These are phyloP conservation scores for Mythimna impura DNA, from an alignment of 2,888 invertebrate species.

Conservation along the genomic window DNA sequence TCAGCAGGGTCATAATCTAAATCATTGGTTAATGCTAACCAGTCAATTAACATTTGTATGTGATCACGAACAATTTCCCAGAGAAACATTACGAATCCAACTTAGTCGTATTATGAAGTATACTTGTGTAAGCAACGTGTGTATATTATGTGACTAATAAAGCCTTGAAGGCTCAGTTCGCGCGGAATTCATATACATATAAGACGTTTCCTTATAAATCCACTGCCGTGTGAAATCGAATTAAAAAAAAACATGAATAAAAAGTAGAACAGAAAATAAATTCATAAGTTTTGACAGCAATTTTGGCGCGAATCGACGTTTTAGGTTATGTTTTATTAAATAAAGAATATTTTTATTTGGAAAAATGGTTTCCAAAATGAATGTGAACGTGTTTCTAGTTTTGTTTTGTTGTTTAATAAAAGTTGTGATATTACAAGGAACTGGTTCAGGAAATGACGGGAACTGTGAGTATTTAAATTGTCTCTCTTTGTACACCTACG, in stretches of 20 bases:
- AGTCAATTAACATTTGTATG: slow-evolving; percentile 28
- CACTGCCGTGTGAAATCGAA: neutral
- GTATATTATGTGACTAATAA: slow-evolving; percentile 52
- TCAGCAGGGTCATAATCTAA: slow-evolving; percentile 53
- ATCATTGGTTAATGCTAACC: slow-evolving; percentile 48
- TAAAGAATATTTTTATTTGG: slow-evolving; percentile 4
- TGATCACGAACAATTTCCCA: slow-evolving; percentile 13
- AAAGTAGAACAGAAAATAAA: slow-evolving; percentile 34
- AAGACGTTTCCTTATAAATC: slow-evolving; percentile 54
- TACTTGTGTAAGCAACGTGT: slow-evolving; percentile 23
- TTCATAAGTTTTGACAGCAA: slow-evolving; percentile 41
- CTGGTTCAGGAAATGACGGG: slow-evolving; percentile 81
- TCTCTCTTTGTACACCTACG: slow-evolving; percentile 6
- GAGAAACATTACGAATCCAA: slow-evolving; percentile 58
- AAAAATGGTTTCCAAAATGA: slow-evolving; percentile 68
- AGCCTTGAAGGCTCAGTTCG: slow-evolving; percentile 68
- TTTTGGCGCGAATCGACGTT: slow-evolving; percentile 62
- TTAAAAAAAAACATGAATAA: slow-evolving; percentile 50
- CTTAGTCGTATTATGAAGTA: slow-evolving; percentile 54
- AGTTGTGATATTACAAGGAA: slow-evolving; percentile 76
- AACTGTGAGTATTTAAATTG: slow-evolving; percentile 76
- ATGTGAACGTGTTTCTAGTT: slow-evolving; percentile 70
- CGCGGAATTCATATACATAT: slow-evolving; percentile 53
- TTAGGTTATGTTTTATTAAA: slow-evolving; percentile 31
- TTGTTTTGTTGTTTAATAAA: slow-evolving; percentile 73